Evolutionary conservation across 2,888 invertebrate genomes (phyloP), one percentile per base, ranked within the genome.

Genomic region (Hedychridium roseum): DNA sequence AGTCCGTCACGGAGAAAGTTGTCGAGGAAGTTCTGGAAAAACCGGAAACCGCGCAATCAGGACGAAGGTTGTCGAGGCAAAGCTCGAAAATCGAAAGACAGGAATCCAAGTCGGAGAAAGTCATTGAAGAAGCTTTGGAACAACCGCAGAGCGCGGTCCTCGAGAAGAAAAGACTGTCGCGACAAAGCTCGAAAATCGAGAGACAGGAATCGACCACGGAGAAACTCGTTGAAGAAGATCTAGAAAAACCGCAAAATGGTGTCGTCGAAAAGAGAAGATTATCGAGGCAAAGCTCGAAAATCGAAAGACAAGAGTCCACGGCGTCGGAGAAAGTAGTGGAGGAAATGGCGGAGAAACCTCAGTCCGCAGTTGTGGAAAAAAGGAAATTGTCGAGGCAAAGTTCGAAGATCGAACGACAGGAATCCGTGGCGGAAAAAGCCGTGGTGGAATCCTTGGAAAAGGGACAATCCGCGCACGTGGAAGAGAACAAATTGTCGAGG

Each of bases 81-180:
- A 61, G 16, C 36, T 56, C 60, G 15, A 54, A 7, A 6, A 30
- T 54, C 1, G 45, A 53, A 2, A 50, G 49, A 18, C 58, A 59
- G 3, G 60, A 50, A 21, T 55, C 57, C 1, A 49, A 2, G 23
- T 2, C 11, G 2, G 21, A 37, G 6, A 9, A n/a, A n/a, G 37
- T 46, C 38, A 2, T 18, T 36, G 21, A 34, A 21, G 14, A 43
- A 44, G 20, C 32, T 36, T 6, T 28, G 39, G 17, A 50, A 47
- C 18, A 54, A 49, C 30, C 40, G 48, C 14, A n/a, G n/a, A n/a
- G n/a, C 37, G 28, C 6, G 36, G 14, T 4, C 11, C 41, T 31
- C 21, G 31, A 20, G 9, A 21, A 38, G 14, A 32, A 27, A 1
- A 38, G 31, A 28, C 9, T 23, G 1, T 41, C 11, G 3, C 12